Percentiles rank a stretch among this genome's conserved stretches.
These are phyloP conservation scores for Corvus hawaiiensis DNA, from an alignment of 2,113 vertebrate genomes.

Conservation along the genomic window DNA sequence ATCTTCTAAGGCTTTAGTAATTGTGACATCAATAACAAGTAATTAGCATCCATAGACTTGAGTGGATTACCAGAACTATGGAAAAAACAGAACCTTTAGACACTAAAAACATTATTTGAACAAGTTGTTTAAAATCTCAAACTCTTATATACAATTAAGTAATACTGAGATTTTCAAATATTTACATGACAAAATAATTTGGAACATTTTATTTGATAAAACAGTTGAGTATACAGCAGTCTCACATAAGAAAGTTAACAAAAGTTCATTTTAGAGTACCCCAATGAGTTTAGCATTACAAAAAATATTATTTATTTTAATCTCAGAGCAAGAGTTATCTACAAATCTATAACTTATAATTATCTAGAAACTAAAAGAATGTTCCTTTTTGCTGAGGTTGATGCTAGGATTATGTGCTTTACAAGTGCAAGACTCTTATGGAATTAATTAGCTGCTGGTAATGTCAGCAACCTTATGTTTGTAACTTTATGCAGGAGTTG, in stretches of 20 bases:
- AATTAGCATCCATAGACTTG: neutral
- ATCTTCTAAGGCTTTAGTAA: neutral
- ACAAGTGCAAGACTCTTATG: neutral
- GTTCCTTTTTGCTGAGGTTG: neutral
- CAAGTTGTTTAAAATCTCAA: neutral
- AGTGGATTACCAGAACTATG: neutral
- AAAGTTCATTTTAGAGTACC: neutral
- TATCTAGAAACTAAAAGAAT: neutral
- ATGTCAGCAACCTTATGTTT: neutral
- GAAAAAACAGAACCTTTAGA: neutral
- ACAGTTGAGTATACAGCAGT: neutral
- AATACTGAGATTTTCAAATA: neutral
- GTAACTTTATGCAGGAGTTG: neutral
- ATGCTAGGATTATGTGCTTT: neutral
- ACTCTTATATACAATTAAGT: neutral
- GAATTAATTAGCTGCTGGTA: neutral
- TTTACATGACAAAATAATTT: neutral
- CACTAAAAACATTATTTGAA: neutral
- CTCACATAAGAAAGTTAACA: neutral
- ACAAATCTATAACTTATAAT: neutral
- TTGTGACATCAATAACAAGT: neutral
- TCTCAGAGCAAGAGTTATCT: neutral
- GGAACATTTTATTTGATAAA: neutral
- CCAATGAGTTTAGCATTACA: neutral
- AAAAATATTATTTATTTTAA: neutral